Conservation (phyloP, 2,113 vertebrate species). For the Jacana jacana region DNA sequence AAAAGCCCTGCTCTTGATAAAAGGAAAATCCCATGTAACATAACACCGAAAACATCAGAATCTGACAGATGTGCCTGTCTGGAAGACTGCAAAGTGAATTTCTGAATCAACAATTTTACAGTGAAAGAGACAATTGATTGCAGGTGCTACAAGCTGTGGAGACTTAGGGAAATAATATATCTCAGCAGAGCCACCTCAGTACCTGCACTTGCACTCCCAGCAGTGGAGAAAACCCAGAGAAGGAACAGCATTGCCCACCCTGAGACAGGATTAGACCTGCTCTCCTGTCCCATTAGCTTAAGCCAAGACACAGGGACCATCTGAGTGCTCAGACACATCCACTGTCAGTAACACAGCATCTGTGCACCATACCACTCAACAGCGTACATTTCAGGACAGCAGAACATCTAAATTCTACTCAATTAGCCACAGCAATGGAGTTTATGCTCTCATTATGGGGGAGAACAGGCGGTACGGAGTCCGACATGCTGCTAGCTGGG, state of each 20-base stretch:
- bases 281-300: background rate
- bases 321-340: background rate
- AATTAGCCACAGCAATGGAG: background rate
- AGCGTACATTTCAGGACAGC: background rate
- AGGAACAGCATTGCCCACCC: background rate
- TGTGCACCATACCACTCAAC: background rate
- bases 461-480: background rate
- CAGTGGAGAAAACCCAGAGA: background rate
- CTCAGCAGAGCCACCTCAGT: background rate
- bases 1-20: background rate
- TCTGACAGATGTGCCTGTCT: background rate
- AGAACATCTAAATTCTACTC: constrained; percentile 1
- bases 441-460: background rate
- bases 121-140: background rate
- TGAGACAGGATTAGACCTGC: accelerated
- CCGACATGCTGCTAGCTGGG: background rate
- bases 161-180: background rate
- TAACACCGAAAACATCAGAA: background rate
- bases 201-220: background rate
- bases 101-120: background rate
- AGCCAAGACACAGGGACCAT: background rate
- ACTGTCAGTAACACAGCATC: background rate
- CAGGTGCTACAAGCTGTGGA: background rate
- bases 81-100: background rate
- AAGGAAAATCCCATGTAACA: background rate